Percentiles rank a stretch among this genome's conserved stretches.
phyloP scores from a whole-genome alignment of 2,113 vertebrate genomes.

The Ornithorhynchus anatinus region DNA sequence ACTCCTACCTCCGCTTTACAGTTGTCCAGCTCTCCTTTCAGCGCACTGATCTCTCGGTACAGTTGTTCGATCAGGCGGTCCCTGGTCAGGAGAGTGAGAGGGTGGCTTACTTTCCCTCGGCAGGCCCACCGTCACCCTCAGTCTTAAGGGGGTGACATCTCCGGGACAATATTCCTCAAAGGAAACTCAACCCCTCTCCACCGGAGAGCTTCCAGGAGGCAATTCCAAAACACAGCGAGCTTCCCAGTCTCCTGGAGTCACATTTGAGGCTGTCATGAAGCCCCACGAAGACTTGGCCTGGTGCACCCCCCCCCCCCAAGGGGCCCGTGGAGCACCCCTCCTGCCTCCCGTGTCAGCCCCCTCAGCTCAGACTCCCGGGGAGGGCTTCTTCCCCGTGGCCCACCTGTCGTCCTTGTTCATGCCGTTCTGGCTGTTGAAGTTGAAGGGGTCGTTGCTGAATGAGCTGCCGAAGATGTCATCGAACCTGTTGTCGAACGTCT shows the following conservation, averaged over 20 bases:
- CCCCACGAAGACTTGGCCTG: no score
- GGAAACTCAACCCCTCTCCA: no score
- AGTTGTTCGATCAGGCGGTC: conserved; percentile 89
- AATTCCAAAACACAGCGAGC: no score
- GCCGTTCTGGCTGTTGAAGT: conserved; percentile 95
- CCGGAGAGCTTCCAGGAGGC: no score
- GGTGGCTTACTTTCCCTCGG: not conserved
- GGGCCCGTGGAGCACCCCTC: no score
- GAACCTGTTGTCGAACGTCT: conserved; percentile 90
- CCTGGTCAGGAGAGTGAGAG: conserved; percentile 68
- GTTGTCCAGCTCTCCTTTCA: conserved; percentile 88
- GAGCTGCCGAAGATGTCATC: conserved; percentile 94
- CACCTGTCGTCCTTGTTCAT: conserved; percentile 94
- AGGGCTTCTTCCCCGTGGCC: conserved; percentile 32
- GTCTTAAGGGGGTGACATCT: no score
- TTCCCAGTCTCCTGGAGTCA: no score
- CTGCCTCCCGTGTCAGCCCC: no score
- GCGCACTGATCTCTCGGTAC: conserved; percentile 80
- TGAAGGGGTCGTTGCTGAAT: conserved; percentile 86
- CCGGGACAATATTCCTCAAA: no score
- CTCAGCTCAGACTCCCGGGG: not conserved
- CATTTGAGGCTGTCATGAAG: no score
- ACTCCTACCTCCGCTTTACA: conserved; percentile 85
- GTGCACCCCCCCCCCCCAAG: no score
- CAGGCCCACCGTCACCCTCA: no score